A percentile compares a stretch with the other conserved stretches of the same genome.
Conservation (phyloP, 37 sponge, comb jelly and placozoan species). For the Chondrilla cf. caribensis region DNA sequence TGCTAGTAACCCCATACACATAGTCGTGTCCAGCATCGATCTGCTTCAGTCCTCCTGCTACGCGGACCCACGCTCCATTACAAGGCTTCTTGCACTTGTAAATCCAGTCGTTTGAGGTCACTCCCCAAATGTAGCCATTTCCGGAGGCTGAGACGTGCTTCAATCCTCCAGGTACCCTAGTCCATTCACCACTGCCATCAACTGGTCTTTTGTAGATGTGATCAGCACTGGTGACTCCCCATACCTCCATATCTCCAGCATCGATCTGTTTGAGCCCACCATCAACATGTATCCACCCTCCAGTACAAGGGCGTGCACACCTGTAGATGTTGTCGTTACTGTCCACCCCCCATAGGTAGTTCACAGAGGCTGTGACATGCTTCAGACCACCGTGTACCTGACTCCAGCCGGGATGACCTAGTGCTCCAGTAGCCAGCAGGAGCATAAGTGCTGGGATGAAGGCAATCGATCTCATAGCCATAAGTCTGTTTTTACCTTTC, state of each 20-base stretch:
- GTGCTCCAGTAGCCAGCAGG: neutral
- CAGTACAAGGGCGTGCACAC: neutral
- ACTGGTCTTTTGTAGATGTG: too few species aligned
- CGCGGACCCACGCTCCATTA: conserved; percentile 30
- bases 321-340: neutral
- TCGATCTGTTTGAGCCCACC: neutral
- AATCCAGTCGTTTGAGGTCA: conserved; percentile 23
- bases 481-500: too few species aligned
- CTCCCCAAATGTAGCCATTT: conserved; percentile 72
- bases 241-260: neutral
- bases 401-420: too few species aligned
- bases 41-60: conserved; percentile 39
- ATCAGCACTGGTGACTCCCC: too few species aligned
- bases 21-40: conserved; percentile 44
- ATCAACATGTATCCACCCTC: neutral
- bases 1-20: conserved; percentile 43
- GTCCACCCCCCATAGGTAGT: neutral
- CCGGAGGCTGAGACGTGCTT: conserved; percentile 35
- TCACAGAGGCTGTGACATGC: neutral
- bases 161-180: neutral
- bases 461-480: neutral
- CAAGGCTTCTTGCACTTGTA: conserved; percentile 76
- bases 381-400: too few species aligned
- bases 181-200: neutral
- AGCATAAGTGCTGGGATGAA: neutral